Evolutionary conservation across 2,113 vertebrate species (phyloP).

Genomic region (Hemichromis elongatus): DNA sequence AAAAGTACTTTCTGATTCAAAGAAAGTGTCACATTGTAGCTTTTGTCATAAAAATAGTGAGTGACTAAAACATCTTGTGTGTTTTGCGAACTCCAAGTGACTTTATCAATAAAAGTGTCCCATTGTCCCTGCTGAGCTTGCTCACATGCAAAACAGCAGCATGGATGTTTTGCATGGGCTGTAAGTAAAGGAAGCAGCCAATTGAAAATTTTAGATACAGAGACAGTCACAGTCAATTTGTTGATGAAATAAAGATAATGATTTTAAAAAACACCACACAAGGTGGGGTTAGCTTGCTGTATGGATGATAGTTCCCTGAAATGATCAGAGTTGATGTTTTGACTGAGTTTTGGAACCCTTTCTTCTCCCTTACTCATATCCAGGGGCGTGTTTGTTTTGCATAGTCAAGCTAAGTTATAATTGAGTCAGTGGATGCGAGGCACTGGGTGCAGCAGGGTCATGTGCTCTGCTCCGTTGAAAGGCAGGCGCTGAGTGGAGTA

Average conservation of each 20-base stretch:
- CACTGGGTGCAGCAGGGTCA: conserved; percentile 83
- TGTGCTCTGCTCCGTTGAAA: conserved; percentile 86
- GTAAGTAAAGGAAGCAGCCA: conserved; percentile 1
- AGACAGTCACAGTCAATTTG: background rate
- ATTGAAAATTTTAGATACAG: background rate
- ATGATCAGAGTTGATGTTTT: background rate
- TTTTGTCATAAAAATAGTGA: background rate
- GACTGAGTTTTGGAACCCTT: background rate
- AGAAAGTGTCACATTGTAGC: background rate
- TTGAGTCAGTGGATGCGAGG: conserved; percentile 56
- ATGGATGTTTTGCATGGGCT: conserved; percentile 45
- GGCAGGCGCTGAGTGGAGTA: conserved; percentile 83
- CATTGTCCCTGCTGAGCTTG: background rate
- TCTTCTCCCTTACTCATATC: background rate
- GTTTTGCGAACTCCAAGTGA: background rate
- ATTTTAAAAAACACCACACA: background rate
- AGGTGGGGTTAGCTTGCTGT: background rate
- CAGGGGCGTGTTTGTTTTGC: conserved; percentile 25
- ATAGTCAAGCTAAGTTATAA: background rate
- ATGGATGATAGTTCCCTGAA: background rate
- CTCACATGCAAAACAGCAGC: conserved; percentile 54
- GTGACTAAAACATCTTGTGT: background rate
- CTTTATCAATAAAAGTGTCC: conserved; percentile 24
- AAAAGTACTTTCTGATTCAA: background rate
- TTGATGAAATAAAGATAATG: background rate